Base-by-base conservation (phyloP, 2,113 vertebrate genomes). In the Corapipo altera region DNA sequence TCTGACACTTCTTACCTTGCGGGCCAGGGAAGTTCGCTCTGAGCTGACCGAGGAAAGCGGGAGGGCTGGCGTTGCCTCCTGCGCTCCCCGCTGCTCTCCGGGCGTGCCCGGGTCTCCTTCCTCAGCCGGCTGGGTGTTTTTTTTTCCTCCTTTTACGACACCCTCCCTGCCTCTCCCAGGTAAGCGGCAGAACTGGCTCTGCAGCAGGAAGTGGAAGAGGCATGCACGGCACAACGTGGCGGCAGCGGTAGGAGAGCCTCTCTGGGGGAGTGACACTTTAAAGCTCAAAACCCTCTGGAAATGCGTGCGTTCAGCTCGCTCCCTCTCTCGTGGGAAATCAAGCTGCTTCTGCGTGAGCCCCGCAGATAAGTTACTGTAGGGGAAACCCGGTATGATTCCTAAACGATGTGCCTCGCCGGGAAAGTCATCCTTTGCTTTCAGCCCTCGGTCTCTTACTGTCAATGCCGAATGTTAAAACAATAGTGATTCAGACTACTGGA, bases 201-300 rank as follows among this genome's bases (percentile, higher is more conserved):
- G 93, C 87, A 97, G 96, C 98, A 98, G 98, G 98, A 98, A 98
- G 97, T 96, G 95, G 58, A 59, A 19, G 71, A 89, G 95, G 89
- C 96, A 24, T 0, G 66, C 89, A 48, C 3, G 62, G 70, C 89
- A n/a, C 48, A 0, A 11, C 55, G 39, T 23, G 27, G 71, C 59
- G 26, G 71, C 9, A 33, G 77, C 32, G 52, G 21, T 24, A n/a
- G n/a, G 61, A 43, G 57, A 88, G 79, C 82, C 93, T 67, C 74
- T 5, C 49, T 6, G 80, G 95, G 96, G 95, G 91, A 89, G 95
- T 82, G 96, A 88, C 95, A 79, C 89, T 77, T 20, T 20, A 88
- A 41, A 17, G 92, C 74, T 52, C 24, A 1, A 30, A 16, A 44
- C n/a, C 6, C 54, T 15, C 58, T 9, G 2, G 19, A 35, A 6